Conservation (phyloP, 2,888 invertebrate genomes). For the Drosophila mettleri region DNA sequence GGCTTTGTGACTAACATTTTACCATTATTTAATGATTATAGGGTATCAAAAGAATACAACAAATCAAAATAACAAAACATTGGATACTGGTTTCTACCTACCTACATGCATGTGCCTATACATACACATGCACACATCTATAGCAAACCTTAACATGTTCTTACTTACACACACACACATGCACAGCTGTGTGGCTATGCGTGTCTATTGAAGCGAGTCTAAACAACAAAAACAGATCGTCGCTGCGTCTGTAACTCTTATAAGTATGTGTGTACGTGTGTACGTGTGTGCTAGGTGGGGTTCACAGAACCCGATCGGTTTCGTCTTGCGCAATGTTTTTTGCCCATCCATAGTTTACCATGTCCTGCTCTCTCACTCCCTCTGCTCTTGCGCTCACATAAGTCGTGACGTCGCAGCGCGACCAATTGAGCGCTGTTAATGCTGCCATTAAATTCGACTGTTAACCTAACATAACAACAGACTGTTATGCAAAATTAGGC, state of each 20-base stretch:
- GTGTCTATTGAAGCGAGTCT: slow-evolving; percentile 56
- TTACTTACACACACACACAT: slow-evolving; percentile 15
- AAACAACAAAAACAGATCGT: slow-evolving; percentile 17
- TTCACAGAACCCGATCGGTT: slow-evolving; percentile 61
- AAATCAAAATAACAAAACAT: slow-evolving; percentile 28
- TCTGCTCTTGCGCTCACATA: slow-evolving; percentile 14
- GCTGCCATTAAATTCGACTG: slow-evolving; percentile 37
- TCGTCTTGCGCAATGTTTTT: slow-evolving; percentile 56
- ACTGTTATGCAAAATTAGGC: slow-evolving; percentile 60
- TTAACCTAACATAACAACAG: slow-evolving; percentile 49
- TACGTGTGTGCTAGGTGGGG: slow-evolving; percentile 55
- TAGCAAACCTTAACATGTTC: slow-evolving; percentile 20
- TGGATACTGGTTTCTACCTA: slow-evolving; percentile 55
- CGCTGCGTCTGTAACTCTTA: slow-evolving; percentile 20
- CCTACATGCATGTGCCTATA: slow-evolving; percentile 19
- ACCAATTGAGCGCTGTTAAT: slow-evolving; percentile 36
- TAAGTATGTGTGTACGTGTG: slow-evolving; percentile 15
- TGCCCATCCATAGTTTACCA: slow-evolving; percentile 36
- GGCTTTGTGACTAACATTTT: neutral
- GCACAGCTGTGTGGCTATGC: slow-evolving; percentile 9
- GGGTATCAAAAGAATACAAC: slow-evolving; percentile 14
- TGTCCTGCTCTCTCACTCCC: slow-evolving; percentile 41
- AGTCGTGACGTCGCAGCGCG: slow-evolving; percentile 21
- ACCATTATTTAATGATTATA: neutral
- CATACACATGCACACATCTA: slow-evolving; percentile 1